Evolutionary conservation across 1,140 invertebrate species (phyloP).

Genomic region (Apis dorsata): DNA sequence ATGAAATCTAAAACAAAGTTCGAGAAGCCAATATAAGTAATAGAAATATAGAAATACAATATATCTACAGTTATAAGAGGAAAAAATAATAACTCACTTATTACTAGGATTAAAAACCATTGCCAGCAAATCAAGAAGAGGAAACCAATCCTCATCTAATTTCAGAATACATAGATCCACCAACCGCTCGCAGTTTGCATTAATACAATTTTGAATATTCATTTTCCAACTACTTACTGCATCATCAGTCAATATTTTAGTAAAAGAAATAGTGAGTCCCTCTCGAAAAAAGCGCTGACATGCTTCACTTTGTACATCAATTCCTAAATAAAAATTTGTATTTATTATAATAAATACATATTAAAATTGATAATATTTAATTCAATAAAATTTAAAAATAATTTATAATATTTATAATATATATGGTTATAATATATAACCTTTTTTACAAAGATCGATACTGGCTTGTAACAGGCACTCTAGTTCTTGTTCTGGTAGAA

Average conservation of each 20-base stretch:
- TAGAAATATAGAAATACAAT: not conserved
- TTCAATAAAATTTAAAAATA: not conserved
- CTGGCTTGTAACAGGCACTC: constrained; percentile 94
- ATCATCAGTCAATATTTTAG: constrained; percentile 98
- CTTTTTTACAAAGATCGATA: constrained; percentile 91
- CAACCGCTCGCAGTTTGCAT: constrained; percentile 94
- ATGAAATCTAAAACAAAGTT: constrained; percentile 89
- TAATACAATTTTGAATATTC: constrained; percentile 97
- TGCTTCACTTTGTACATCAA: constrained; percentile 93
- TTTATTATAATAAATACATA: not conserved
- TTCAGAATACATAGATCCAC: constrained; percentile 95
- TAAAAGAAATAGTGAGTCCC: constrained; percentile 96
- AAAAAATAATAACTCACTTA: constrained; percentile 83
- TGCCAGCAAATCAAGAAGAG: constrained; percentile 93
- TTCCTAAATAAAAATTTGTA: constrained; percentile 81
- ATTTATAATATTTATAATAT: constrained; percentile 2
- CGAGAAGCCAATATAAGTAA: constrained; percentile 4
- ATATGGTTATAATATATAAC: constrained; percentile 73
- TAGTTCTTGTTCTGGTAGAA: constrained; percentile 96
- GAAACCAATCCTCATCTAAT: constrained; percentile 95
- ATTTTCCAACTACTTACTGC: constrained; percentile 98
- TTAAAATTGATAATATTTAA: not conserved
- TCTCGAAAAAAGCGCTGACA: constrained; percentile 98
- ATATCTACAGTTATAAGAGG: not conserved
- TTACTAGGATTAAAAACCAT: constrained; percentile 96